Percentiles rank a stretch among this genome's conserved stretches.
Evolutionary conservation across 2,888 invertebrate genomes (phyloP).

Genomic region (Andrena praecox): DNA sequence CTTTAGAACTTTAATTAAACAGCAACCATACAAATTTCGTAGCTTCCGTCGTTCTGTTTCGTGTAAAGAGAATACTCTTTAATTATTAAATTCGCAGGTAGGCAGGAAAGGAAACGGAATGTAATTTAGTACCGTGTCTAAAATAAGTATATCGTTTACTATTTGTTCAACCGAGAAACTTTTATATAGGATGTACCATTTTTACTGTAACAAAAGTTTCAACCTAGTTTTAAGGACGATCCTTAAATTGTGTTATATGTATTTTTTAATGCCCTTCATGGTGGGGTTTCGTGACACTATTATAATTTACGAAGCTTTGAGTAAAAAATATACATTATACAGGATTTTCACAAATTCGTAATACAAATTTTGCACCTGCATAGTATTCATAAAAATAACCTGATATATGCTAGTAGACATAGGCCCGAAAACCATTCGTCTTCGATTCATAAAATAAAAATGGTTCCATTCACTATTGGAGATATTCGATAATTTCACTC

Average conservation of each 20-base stretch:
- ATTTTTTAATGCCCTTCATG: neutral
- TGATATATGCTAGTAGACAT: too few species aligned
- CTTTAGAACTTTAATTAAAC: conserved; percentile 37
- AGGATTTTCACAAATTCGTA: too few species aligned
- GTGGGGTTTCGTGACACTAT: neutral
- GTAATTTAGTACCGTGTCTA: neutral
- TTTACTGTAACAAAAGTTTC: conserved; percentile 1
- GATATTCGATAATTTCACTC: too few species aligned
- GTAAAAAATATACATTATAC: too few species aligned
- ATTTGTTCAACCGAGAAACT: neutral
- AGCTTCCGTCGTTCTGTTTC: conserved; percentile 15
- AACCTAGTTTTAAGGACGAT: neutral
- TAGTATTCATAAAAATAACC: too few species aligned
- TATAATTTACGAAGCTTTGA: too few species aligned
- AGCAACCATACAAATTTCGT: conserved; percentile 18
- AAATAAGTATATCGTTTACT: neutral
- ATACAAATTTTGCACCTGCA: too few species aligned
- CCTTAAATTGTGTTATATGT: neutral
- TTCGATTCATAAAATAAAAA: too few species aligned
- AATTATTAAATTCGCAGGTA: conserved; percentile 41
- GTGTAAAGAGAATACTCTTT: conserved; percentile 20
- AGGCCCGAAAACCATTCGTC: too few species aligned
- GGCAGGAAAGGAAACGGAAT: conserved; percentile 19
- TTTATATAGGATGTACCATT: neutral
- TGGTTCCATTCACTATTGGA: too few species aligned